Percentiles rank a stretch among this genome's conserved stretches.
These are phyloP conservation scores for Platichthys flesus DNA, from an alignment of 2,113 vertebrate species.

Conservation along the genomic window DNA sequence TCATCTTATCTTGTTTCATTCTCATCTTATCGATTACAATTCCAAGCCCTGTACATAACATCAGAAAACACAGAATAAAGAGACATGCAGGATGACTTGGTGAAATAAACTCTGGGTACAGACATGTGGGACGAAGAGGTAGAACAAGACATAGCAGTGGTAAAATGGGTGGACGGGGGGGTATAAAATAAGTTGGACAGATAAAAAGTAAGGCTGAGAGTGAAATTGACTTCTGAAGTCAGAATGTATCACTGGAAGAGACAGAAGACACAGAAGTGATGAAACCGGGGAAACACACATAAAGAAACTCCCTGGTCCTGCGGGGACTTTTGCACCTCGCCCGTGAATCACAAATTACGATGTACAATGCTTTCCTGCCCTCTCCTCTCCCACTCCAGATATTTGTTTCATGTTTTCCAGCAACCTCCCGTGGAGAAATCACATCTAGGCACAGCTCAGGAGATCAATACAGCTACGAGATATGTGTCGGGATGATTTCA, in stretches of 20 bases:
- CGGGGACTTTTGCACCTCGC: constrained; percentile 36
- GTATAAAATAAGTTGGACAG: constrained; percentile 63
- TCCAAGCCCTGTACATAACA: neutral
- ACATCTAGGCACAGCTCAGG: constrained; percentile 46
- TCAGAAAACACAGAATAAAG: constrained; percentile 33
- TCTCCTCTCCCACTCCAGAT: constrained; percentile 15
- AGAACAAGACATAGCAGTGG: constrained; percentile 32
- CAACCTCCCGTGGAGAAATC: constrained; percentile 44
- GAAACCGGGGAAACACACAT: constrained; percentile 61
- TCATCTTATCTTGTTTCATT: neutral
- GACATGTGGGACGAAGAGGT: constrained; percentile 22
- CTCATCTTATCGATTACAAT: constrained; percentile 11
- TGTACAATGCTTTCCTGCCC: constrained; percentile 26
- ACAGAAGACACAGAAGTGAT: constrained; percentile 53
- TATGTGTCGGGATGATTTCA: constrained; percentile 40
- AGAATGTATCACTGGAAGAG: constrained; percentile 53
- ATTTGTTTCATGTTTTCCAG: constrained; percentile 58
- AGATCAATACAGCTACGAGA: constrained; percentile 60
- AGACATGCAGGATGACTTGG: constrained; percentile 30
- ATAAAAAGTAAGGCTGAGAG: constrained; percentile 65
- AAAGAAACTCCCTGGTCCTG: constrained; percentile 45
- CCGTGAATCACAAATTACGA: constrained; percentile 59
- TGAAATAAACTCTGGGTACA: constrained; percentile 33
- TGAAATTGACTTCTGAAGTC: constrained; percentile 70
- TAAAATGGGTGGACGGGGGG: constrained; percentile 47